phyloP scores from a whole-genome alignment of 2,888 invertebrate species.

The Nemotelus nigrinus region DNA sequence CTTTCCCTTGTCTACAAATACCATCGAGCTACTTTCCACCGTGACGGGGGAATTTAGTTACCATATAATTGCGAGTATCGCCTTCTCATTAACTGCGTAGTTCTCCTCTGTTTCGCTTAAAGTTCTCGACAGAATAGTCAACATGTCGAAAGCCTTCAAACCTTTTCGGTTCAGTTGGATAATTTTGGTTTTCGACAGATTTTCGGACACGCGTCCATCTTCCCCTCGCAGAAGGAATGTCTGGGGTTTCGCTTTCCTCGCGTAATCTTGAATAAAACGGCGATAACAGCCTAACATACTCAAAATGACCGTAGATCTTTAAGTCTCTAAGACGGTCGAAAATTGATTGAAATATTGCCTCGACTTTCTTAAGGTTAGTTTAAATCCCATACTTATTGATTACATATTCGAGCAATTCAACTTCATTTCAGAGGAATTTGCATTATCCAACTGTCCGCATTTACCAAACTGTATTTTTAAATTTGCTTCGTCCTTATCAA shows the following conservation, averaged over 20 bases:
- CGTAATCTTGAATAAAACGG: no score
- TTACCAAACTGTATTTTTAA: neutral
- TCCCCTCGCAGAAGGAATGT: slow-evolving; percentile 23
- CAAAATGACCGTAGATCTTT: no score
- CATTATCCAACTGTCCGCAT: neutral
- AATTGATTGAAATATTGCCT: no score
- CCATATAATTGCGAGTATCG: slow-evolving; percentile 37
- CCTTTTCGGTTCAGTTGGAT: neutral
- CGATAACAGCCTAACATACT: no score
- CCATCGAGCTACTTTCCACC: no score
- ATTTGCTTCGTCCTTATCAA: neutral
- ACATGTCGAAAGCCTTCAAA: neutral
- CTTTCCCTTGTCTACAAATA: no score
- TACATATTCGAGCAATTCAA: no score
- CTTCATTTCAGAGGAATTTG: no score
- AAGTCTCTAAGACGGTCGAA: no score
- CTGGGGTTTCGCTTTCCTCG: no score
- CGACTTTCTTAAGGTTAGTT: no score
- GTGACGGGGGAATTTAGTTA: slow-evolving; percentile 9
- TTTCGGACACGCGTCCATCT: slow-evolving; percentile 25
- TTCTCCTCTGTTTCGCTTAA: slow-evolving; percentile 27
- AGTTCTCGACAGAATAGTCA: slow-evolving; percentile 21
- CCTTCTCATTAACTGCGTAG: slow-evolving; percentile 40
- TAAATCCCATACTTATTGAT: no score
- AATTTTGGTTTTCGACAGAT: slow-evolving; percentile 21